Evolutionary conservation across 2,797 vertebrate species (phyloP).

Genomic region (Diplodus puntazzo): DNA sequence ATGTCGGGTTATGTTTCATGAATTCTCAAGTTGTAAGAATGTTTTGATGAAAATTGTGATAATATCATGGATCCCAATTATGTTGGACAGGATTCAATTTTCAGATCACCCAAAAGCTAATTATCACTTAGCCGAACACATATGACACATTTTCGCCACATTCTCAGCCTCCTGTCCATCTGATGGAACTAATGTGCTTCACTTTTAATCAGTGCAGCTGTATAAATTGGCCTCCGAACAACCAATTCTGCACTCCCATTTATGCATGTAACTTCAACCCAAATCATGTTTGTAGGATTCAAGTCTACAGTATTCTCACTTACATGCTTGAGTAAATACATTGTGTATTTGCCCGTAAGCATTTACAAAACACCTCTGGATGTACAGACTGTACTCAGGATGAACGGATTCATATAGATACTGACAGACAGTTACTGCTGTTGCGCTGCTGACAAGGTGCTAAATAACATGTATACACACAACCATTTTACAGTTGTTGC

Average conservation of each 20-base stretch:
- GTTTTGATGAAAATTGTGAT: too few species aligned
- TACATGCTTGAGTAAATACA: neutral
- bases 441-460: neutral
- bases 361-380: neutral
- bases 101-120: too few species aligned
- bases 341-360: neutral
- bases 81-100: too few species aligned
- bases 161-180: conserved; percentile 5
- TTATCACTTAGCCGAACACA: neutral
- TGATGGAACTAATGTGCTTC: conserved; percentile 38
- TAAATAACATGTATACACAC: neutral
- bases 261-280: conserved; percentile 17
- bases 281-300: conserved; percentile 22
- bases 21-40: too few species aligned
- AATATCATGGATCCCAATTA: too few species aligned
- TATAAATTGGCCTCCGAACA: neutral
- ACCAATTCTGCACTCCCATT: conserved; percentile 29
- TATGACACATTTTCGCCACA: neutral
- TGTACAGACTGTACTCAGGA: neutral
- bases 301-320: conserved; percentile 18
- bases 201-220: conserved; percentile 41
- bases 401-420: neutral
- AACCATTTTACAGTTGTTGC: neutral
- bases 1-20: too few species aligned
- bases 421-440: neutral